Base-by-base conservation (phyloP, 2,888 invertebrate genomes). In the Eretmocerus hayati region DNA sequence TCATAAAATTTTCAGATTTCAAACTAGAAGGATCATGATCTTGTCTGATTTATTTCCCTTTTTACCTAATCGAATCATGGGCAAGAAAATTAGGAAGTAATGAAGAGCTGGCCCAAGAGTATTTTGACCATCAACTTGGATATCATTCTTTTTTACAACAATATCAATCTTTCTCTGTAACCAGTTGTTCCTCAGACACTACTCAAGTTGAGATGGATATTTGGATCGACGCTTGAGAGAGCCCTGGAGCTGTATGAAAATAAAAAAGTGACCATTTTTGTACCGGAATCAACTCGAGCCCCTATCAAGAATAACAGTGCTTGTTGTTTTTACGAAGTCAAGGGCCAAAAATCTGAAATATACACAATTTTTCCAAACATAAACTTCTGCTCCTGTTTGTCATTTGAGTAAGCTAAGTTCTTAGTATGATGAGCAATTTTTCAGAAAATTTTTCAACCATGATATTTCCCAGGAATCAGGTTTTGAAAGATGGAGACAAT, bases 301-400 rank as follows among this genome's bases (percentile, higher is more conserved):
- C 22, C 60, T 42, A 44, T 48, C 33, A 48, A 42, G 35, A 41
- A 58, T 15, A 51, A 19, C 39, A 46, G 54, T n/a, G 50, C 53
- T 23, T 59, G 78, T 59, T 70, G 68, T 59, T 62, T 84, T 16
- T 74, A 80, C 35, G 83, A 84, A 75, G 73, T 85, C 4, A 73
- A 73, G 45, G 77, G 78, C 6, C 74, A 75, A 44, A 74, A 75
- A 5, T 72, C 74, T 37, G 73, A 76, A n/a, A 75, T 77, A 43
- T 81, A 81, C 53, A 78, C 79, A 42, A 65, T 86, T 22, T 81
- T 84, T 58, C 79, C 81, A 0, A 67, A 75, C 20, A 70, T 83
- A 8, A 86, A 85, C 62, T 86, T 76, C 62, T 87, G 87, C 53
- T 75, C 78, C 8, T 87, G 87, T 58, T 70, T 62, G n/a, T 77